Evolutionary conservation across 2,888 invertebrate genomes (phyloP), one percentile per base, ranked within the genome.

Genomic region (Hydrotaea cyrtoneurina): DNA sequence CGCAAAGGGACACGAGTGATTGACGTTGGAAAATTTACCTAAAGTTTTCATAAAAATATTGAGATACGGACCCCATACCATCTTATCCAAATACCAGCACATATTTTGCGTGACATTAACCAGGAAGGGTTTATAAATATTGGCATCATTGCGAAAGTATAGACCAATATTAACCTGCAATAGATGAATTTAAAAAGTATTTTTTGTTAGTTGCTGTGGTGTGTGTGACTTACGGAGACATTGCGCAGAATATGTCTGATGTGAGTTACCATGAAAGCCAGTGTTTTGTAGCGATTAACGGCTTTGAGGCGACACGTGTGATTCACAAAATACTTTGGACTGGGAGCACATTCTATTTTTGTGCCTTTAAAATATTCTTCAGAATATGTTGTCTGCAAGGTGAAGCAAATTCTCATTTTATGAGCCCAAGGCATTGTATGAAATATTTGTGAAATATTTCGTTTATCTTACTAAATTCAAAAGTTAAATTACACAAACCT

Each of bases 21-120:
- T 73, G 2, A 79, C 26, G 26, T 79, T 79, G 0, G 78, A 19
- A 36, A 31, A 72, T 50, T 43, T 26, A 21, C 0, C 55, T 39
- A 79, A 17, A 15, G 36, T n/a, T 4, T 43, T 15, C 73, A 79
- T 79, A 15, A 79, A 64, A 13, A 72, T 36, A 15, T 53, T 73
- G 7, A 72, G 11, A 55, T 79, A 79, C 8, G 73, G 10, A 0
- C 73, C 73, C 0, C 21, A 55, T 0, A 3, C 2, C 50, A 46
- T 79, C 2, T 55, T 73, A 3, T 64, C 26, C 53, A 79, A 10
- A 43, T 39, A 64, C 10, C 17, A 4, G 2, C 78, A 79, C 17
- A 79, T 0, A 39, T 79, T 79, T 53, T 53, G 2, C 0, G 78
- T 62, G n/a, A 79, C 53, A 64, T 79, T 79, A 13, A 79, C 64